Evolutionary conservation across 2,888 invertebrate species (phyloP), one percentile per base, ranked within the genome.

Genomic region (Cephus rjabovi): DNA sequence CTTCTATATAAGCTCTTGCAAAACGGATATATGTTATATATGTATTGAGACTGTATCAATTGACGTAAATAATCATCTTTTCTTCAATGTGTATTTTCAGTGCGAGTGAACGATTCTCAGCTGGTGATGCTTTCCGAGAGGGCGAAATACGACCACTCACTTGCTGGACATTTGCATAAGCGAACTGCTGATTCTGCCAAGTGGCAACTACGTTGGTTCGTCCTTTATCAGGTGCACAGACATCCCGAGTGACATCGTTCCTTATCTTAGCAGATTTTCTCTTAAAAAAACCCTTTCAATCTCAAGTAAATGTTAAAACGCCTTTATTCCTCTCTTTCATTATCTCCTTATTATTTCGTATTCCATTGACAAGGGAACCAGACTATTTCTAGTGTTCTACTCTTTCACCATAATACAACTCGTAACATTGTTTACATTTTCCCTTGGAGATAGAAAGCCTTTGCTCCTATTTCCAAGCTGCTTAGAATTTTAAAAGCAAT

Each of bases 121-220:
- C 93, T 98, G 81, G 92, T 96, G 80, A 96, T 97, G 92, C 93
- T 98, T 83, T 96, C 97, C 0, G 96, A 96, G 86, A 94, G 97
- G 83, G 97, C 97, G n/a, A 95, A 96, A 88, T 95, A 95, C 89
- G 97, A 98, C 90, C 95, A 96, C 90, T 94, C 95, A n/a, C 93
- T 96, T 92, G 94, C 95, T 77, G 97, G 98, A 75, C 96, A 96
- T 91, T 93, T 98, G 81, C 95, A 97, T 93, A 98, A 98, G 92
- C 93, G 96, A 86, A 96, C 96, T 76, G 95, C 96, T 0, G 97
- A 97, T 90, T 96, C 95, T 87, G 95, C 95, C 83, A 97, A 97
- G 92, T 98, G 98, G 98, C 97, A 97, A 90, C 92, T 95, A 76
- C 93, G 96, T 77, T 96, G 96, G 95, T 96, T 96, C 91, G 94